phyloP scores from a whole-genome alignment of 2,888 invertebrate species.

The Hirtodrosophila trivittata region DNA sequence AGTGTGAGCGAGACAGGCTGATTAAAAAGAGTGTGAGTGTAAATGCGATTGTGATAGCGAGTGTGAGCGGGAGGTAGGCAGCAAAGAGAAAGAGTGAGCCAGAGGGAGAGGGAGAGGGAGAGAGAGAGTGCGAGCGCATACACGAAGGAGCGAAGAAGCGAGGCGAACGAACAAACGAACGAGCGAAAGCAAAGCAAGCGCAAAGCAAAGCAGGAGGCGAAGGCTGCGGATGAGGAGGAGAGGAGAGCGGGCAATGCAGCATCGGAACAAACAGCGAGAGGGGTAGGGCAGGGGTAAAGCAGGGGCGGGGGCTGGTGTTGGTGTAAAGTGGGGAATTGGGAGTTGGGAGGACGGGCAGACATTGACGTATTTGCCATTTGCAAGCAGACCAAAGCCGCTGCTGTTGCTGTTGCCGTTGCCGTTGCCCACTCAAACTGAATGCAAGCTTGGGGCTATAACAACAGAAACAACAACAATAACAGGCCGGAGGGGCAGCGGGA shows the following conservation, averaged over 20 bases:
- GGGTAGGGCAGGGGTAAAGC: background rate
- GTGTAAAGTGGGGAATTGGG: too few relatives aligned
- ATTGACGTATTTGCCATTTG: slow-evolving; percentile 74
- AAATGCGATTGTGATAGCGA: slow-evolving; percentile 11
- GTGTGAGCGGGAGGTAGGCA: background rate
- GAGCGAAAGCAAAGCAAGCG: slow-evolving; percentile 5
- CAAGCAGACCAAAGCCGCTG: slow-evolving; percentile 48
- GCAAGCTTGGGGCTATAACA: slow-evolving; percentile 53
- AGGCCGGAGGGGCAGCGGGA: slow-evolving; percentile 10
- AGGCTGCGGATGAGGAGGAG: background rate
- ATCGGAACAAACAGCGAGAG: background rate
- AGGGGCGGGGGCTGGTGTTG: slow-evolving; percentile 9
- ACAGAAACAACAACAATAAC: slow-evolving; percentile 30
- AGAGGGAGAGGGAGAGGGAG: slow-evolving; percentile 3
- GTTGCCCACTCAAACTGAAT: slow-evolving; percentile 45
- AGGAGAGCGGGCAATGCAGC: background rate
- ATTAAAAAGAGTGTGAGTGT: slow-evolving; percentile 1
- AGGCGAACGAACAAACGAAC: slow-evolving; percentile 26
- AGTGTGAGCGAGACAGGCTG: slow-evolving; percentile 41
- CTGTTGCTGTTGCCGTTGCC: slow-evolving; percentile 7
- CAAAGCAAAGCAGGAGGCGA: background rate
- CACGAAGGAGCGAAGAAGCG: slow-evolving; percentile 25
- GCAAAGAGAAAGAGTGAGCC: slow-evolving; percentile 5
- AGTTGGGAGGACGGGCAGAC: too few relatives aligned
- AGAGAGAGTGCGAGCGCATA: slow-evolving; percentile 7